A percentile compares a stretch with the other conserved stretches of the same genome.
These are phyloP conservation scores for Drosophila repletoides DNA, from an alignment of 1,140 invertebrate genomes.

Conservation along the genomic window DNA sequence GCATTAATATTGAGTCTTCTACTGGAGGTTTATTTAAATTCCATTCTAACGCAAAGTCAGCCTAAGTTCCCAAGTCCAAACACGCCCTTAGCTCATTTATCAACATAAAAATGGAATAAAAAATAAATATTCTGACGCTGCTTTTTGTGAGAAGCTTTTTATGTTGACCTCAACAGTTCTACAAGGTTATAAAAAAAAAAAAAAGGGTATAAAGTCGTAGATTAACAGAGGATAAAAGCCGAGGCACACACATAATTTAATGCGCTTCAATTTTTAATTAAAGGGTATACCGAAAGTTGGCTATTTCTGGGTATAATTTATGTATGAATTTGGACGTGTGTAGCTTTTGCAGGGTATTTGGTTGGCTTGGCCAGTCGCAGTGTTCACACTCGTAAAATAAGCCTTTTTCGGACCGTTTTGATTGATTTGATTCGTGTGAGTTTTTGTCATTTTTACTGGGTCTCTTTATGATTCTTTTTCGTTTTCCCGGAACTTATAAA, in stretches of 20 bases:
- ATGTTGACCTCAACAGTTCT: not conserved
- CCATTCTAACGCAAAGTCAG: not conserved
- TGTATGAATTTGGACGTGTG: too few species aligned
- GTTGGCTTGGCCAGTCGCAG: not conserved
- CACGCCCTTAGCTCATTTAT: constrained; percentile 39
- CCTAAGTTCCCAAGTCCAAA: constrained; percentile 12
- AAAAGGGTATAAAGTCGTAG: constrained; percentile 1
- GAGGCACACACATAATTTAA: not conserved
- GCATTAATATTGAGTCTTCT: constrained; percentile 17
- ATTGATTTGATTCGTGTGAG: constrained; percentile 60
- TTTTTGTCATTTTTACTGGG: constrained; percentile 38
- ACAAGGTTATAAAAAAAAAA: constrained; percentile 5
- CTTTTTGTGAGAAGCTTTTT: constrained; percentile 17
- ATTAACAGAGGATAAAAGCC: constrained; percentile 5
- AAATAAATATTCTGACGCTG: not conserved
- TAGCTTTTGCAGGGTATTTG: not conserved
- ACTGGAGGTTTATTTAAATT: constrained; percentile 29
- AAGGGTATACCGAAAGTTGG: too few species aligned
- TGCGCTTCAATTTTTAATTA: too few species aligned
- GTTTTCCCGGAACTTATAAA: constrained; percentile 46
- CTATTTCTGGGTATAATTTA: too few species aligned
- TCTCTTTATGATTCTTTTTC: constrained; percentile 38
- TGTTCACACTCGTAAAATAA: constrained; percentile 16
- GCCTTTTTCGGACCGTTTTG: constrained; percentile 31
- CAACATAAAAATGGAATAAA: constrained; percentile 5